phyloP scores from a whole-genome alignment of 2,888 invertebrate genomes.

The Caenorhabditis japonica region DNA sequence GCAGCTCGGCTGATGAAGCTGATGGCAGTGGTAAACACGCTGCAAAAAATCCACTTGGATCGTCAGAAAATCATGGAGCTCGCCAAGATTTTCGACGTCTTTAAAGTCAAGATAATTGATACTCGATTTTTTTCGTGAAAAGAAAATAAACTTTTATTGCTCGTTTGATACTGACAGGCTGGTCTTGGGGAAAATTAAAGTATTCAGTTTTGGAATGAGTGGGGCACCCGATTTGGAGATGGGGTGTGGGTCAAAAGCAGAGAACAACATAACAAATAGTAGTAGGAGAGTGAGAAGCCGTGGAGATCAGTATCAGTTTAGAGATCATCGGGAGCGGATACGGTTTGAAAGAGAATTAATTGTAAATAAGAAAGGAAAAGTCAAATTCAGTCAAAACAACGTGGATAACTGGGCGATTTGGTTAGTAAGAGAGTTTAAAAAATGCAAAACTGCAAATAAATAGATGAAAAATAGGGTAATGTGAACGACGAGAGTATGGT shows the following conservation, averaged over 20 bases:
- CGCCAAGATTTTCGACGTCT: constrained; percentile 49
- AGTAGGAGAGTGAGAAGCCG: constrained; percentile 17
- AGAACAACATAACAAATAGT: no score
- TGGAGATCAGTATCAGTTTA: constrained; percentile 40
- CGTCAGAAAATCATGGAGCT: constrained; percentile 45
- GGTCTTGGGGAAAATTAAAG: no score
- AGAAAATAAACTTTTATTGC: no score
- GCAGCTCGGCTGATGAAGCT: constrained; percentile 59
- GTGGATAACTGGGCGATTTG: constrained; percentile 24
- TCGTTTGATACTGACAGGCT: no score
- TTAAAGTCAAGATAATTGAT: constrained; percentile 38
- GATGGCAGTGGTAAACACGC: constrained; percentile 56
- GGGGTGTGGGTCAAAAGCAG: no score
- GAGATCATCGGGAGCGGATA: constrained; percentile 20
- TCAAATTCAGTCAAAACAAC: constrained; percentile 43
- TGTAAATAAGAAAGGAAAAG: constrained; percentile 5
- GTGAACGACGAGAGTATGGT: constrained; percentile 27
- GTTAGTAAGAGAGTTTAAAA: background rate
- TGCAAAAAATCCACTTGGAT: constrained; percentile 54
- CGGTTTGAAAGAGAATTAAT: constrained; percentile 37
- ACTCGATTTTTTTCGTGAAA: constrained; percentile 21
- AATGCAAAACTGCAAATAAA: constrained; percentile 13
- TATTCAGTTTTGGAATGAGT: no score
- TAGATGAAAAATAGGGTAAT: background rate
- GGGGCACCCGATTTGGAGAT: no score